A percentile compares a stretch with the other conserved stretches of the same genome.
Conservation (phyloP, 2,888 invertebrate genomes). For the Cephus spinipes region DNA sequence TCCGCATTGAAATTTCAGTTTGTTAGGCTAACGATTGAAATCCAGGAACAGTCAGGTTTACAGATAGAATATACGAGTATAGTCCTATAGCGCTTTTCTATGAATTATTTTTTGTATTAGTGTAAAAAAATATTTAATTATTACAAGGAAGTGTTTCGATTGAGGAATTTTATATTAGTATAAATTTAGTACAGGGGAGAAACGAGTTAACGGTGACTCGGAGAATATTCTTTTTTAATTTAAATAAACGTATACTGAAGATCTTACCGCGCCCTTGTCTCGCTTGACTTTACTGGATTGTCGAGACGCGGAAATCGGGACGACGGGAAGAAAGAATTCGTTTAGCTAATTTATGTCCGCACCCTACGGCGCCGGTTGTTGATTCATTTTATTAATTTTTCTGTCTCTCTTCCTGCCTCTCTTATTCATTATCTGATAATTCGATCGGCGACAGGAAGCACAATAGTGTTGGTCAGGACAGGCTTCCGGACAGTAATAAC, state of each 20-base stretch:
- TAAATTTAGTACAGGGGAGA: not conserved
- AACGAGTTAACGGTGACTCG: too few species aligned
- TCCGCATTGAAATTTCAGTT: conserved; percentile 48
- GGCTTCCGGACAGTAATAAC: not conserved
- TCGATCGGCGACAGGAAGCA: conserved; percentile 43
- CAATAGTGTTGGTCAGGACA: not conserved
- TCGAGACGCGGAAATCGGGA: conserved; percentile 6
- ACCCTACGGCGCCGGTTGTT: conserved; percentile 52
- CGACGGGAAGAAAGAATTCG: conserved; percentile 39
- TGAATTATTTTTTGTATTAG: not conserved
- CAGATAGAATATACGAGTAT: not conserved
- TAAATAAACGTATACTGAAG: not conserved
- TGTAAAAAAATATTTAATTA: not conserved
- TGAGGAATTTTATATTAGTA: not conserved
- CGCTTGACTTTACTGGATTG: not conserved
- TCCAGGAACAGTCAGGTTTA: not conserved
- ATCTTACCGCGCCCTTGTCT: not conserved
- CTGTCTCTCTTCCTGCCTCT: conserved; percentile 12
- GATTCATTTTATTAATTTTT: conserved; percentile 65
- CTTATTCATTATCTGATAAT: conserved; percentile 51
- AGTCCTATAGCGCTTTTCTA: not conserved
- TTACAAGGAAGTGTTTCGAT: not conserved
- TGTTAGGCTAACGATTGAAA: conserved; percentile 52
- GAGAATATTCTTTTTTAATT: not conserved
- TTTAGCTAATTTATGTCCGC: conserved; percentile 57